Conservation (phyloP, 2,797 vertebrate genomes). For the Typhlichthys subterraneus region DNA sequence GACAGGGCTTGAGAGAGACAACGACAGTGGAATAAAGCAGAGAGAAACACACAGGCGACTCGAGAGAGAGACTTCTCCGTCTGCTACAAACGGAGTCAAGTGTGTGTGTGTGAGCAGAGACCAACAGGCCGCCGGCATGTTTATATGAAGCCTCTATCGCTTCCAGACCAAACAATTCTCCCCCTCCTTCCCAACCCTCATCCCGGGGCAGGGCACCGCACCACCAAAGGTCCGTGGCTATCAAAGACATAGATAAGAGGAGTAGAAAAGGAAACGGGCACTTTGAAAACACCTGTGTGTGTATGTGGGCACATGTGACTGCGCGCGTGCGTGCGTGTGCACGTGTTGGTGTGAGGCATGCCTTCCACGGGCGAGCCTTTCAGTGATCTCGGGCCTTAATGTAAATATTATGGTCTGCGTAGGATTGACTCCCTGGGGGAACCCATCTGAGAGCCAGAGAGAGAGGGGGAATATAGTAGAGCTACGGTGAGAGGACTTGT, state of each 20-base stretch:
- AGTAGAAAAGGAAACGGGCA: conserved; percentile 8
- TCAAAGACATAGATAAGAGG: conserved; percentile 48
- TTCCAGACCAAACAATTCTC: conserved; percentile 4
- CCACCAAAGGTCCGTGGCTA: conserved; percentile 45
- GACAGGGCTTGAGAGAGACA: no score
- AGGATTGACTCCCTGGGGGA: conserved; percentile 3
- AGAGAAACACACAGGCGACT: neutral
- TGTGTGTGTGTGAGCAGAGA: conserved; percentile 1
- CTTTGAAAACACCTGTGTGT: conserved; percentile 34
- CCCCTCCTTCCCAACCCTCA: conserved; percentile 44
- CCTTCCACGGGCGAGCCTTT: conserved; percentile 15
- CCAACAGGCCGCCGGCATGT: conserved; percentile 3
- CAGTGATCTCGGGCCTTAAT: conserved; percentile 24
- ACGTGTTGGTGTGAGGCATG: conserved; percentile 18
- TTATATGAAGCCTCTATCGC: conserved; percentile 5
- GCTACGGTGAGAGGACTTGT: neutral
- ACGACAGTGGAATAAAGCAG: neutral
- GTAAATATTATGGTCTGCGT: conserved; percentile 21
- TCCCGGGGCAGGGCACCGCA: conserved; percentile 52
- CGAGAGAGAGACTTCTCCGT: neutral
- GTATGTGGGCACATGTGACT: no score
- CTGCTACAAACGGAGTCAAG: conserved; percentile 61
- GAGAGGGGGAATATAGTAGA: conserved; percentile 4
- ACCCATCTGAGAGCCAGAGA: neutral
- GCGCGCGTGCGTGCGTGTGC: conserved; percentile 12